Conservation (phyloP, 1,140 invertebrate species). For the Carcinoscorpius rotundicauda region DNA sequence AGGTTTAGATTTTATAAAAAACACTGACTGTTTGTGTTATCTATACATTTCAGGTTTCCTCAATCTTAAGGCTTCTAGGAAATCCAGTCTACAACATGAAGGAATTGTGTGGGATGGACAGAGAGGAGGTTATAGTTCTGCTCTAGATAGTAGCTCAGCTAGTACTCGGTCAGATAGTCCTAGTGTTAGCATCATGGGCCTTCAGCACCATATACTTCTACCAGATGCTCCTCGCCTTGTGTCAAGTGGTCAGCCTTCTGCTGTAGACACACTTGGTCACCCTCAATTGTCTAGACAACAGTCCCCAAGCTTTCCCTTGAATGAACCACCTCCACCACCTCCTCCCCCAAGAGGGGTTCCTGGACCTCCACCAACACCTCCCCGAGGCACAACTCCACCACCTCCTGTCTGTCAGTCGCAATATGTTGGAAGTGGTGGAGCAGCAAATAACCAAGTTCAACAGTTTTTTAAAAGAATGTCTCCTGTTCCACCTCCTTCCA, state of each 20-base stretch:
- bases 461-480: slow-evolving; percentile 75
- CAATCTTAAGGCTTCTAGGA: no score
- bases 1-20: no score
- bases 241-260: not conserved
- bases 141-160: slow-evolving; percentile 59
- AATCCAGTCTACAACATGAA: no score
- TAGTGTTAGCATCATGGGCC: slow-evolving; percentile 29
- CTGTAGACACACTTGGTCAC: slow-evolving; percentile 10
- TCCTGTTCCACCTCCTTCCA: slow-evolving; percentile 44
- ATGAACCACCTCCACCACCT: slow-evolving; percentile 34
- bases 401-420: slow-evolving; percentile 38
- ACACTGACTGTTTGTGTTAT: no score
- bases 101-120: no score
- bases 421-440: slow-evolving; percentile 6
- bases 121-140: no score
- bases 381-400: slow-evolving; percentile 28
- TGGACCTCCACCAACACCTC: slow-evolving; percentile 23
- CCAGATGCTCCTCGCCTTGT: slow-evolving; percentile 12
- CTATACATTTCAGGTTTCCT: no score
- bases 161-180: slow-evolving; percentile 81
- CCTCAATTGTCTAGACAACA: slow-evolving; percentile 39
- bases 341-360: slow-evolving; percentile 26
- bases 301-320: slow-evolving; percentile 44
- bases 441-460: slow-evolving; percentile 45
- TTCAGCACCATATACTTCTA: slow-evolving; percentile 13